Conservation (phyloP, 1,140 invertebrate genomes). For the Fopius arisanus region DNA sequence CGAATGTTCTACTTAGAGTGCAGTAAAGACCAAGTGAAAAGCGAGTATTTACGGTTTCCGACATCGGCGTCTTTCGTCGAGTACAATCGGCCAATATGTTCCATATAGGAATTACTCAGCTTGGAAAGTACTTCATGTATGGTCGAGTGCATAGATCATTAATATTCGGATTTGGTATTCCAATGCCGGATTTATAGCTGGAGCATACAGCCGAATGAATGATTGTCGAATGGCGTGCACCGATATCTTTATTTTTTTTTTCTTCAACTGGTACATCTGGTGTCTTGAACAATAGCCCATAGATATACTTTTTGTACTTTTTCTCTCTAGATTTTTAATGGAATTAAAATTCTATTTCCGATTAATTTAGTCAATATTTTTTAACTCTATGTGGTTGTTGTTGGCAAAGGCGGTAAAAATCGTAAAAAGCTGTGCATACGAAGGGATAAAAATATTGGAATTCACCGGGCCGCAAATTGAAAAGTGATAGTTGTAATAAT, state of each 20-base stretch:
- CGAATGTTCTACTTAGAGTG: conserved; percentile 13
- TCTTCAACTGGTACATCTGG: too few relatives aligned
- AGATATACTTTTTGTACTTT: too few relatives aligned
- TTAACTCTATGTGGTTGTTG: too few relatives aligned
- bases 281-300: conserved; percentile 41
- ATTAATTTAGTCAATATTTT: too few relatives aligned
- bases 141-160: conserved; percentile 36
- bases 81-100: background rate
- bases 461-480: background rate
- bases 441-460: too few relatives aligned
- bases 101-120: background rate
- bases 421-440: background rate
- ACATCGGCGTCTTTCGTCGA: background rate
- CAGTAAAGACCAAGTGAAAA: background rate
- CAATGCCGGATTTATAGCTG: conserved; percentile 37
- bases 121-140: background rate
- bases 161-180: conserved; percentile 49
- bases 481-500: background rate
- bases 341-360: too few relatives aligned
- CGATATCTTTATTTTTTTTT: conserved; percentile 25
- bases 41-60: conserved; percentile 15
- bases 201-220: conserved; percentile 45
- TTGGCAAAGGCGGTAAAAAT: too few relatives aligned
- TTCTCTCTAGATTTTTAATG: too few relatives aligned
- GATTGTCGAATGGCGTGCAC: conserved; percentile 48